Evolutionary conservation across 2,113 vertebrate genomes (phyloP).

Genomic region (Eretmochelys imbricata): DNA sequence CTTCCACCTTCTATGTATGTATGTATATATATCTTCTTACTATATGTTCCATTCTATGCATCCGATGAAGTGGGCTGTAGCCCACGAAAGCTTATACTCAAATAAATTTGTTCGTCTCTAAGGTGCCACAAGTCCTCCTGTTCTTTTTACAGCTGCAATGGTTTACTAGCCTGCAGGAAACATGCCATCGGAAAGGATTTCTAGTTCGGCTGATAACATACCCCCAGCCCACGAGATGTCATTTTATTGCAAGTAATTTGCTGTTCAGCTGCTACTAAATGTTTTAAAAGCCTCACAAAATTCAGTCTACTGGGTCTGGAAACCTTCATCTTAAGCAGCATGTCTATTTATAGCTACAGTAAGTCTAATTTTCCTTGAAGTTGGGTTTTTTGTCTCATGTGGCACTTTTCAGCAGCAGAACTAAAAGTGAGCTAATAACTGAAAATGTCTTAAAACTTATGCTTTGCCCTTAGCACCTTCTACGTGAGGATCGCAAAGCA

Average conservation of each 20-base stretch:
- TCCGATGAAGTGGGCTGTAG: no score
- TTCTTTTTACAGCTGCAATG: not conserved
- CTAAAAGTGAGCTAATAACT: not conserved
- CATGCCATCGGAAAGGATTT: not conserved
- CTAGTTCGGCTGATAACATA: not conserved
- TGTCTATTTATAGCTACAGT: not conserved
- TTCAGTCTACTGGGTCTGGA: not conserved
- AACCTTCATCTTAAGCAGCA: not conserved
- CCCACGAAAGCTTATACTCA: no score
- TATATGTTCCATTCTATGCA: no score
- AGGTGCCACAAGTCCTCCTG: no score
- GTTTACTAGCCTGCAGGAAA: not conserved
- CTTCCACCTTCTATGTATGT: no score
- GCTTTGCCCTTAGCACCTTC: not conserved
- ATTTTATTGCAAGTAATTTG: not conserved
- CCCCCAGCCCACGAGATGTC: not conserved
- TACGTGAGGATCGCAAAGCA: not conserved
- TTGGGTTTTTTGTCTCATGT: not conserved
- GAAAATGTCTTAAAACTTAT: not conserved
- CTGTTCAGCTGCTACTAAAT: not conserved
- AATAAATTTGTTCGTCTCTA: no score
- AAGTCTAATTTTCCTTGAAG: not conserved
- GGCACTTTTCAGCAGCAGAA: not conserved
- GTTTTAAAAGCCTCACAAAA: not conserved
- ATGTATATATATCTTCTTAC: no score